Evolutionary conservation across 1,140 invertebrate genomes (phyloP).

Genomic region (Trichonephila clavipes): DNA sequence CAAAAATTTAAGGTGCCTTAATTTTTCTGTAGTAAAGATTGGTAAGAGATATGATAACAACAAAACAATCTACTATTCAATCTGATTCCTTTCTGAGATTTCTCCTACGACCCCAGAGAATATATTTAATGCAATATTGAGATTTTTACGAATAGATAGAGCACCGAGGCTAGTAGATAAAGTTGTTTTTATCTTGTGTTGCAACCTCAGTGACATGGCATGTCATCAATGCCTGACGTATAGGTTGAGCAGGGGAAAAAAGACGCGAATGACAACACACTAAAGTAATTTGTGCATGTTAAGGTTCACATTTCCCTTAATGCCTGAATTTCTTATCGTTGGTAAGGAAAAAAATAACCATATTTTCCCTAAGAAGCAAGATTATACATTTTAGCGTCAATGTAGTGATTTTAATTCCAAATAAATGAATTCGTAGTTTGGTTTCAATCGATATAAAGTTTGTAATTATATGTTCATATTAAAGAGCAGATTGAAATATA

Average conservation of each 20-base stretch:
- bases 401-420: neutral
- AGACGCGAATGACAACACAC: neutral
- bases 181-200: neutral
- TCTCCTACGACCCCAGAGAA: neutral
- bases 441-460: too few species aligned
- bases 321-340: neutral
- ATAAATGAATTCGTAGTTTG: too few species aligned
- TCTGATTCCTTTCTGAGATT: neutral
- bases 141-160: neutral
- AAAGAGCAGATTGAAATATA: too few species aligned
- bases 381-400: neutral
- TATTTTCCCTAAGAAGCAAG: neutral
- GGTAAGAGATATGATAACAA: too few species aligned
- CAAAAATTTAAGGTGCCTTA: too few species aligned
- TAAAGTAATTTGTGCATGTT: neutral
- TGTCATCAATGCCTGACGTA: conserved; percentile 7
- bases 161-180: neutral
- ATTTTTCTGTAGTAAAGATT: too few species aligned
- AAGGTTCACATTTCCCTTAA: neutral
- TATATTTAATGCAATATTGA: neutral
- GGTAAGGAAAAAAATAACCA: neutral
- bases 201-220: neutral
- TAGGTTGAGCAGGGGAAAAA: neutral
- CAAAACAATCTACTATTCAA: neutral
- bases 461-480: too few species aligned